Evolutionary conservation across 2,888 invertebrate genomes (phyloP).

Genomic region (Pyrrhosoma nymphula): DNA sequence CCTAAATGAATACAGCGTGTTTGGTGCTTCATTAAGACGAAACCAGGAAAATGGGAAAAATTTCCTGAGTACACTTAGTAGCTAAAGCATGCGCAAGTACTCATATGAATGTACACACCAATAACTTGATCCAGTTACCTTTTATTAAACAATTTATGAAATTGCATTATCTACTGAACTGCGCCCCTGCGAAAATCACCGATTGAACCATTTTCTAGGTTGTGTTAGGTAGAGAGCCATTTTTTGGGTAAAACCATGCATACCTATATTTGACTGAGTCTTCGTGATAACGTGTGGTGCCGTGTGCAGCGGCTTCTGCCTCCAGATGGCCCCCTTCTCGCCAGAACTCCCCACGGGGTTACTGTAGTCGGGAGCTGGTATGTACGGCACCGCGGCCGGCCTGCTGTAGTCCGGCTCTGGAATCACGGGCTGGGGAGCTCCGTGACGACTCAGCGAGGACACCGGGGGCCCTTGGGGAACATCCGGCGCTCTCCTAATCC

Average conservation of each 20-base stretch:
- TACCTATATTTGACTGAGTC: not conserved
- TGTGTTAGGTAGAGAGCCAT: too few relatives aligned
- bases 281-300: constrained; percentile 18
- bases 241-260: not conserved
- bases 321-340: not conserved
- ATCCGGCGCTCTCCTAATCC: not conserved
- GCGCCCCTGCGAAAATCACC: too few relatives aligned
- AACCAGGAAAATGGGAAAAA: too few relatives aligned
- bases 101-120: too few relatives aligned
- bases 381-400: not conserved
- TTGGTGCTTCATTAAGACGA: too few relatives aligned
- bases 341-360: not conserved
- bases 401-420: not conserved
- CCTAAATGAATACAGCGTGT: too few relatives aligned
- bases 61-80: too few relatives aligned
- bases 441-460: not conserved
- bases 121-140: too few relatives aligned
- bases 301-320: not conserved
- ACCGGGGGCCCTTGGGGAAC: not conserved
- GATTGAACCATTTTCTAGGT: too few relatives aligned
- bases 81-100: too few relatives aligned
- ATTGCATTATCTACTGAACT: too few relatives aligned
- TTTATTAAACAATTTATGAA: too few relatives aligned
- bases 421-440: not conserved
- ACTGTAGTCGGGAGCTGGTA: constrained; percentile 2